A percentile compares a stretch with the other conserved stretches of the same genome.
phyloP scores from a whole-genome alignment of 2,888 invertebrate species.

The Pristionchus entomophagus region DNA sequence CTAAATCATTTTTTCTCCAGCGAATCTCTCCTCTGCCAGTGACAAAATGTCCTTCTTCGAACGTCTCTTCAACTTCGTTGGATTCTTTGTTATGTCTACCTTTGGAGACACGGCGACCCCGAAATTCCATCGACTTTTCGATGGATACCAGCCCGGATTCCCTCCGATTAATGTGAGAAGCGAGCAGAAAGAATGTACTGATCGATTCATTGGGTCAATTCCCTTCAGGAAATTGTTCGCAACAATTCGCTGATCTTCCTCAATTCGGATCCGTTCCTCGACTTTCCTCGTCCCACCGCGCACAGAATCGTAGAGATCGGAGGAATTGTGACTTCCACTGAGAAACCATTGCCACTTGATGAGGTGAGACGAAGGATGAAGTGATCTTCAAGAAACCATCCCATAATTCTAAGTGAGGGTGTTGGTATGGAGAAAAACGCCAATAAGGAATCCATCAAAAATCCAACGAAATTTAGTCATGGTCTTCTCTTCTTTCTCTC shows the following conservation, averaged over 20 bases:
- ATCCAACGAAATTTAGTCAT: background rate
- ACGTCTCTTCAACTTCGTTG: slow-evolving; percentile 25
- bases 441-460: background rate
- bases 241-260: slow-evolving; percentile 55
- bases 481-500: slow-evolving; percentile 17
- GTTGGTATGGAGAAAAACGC: too few species aligned
- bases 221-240: background rate
- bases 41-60: slow-evolving; percentile 33
- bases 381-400: too few species aligned
- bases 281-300: slow-evolving; percentile 74
- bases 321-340: slow-evolving; percentile 71
- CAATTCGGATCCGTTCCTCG: slow-evolving; percentile 75
- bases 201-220: too few species aligned
- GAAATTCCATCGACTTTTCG: slow-evolving; percentile 17
- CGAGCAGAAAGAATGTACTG: background rate
- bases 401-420: too few species aligned
- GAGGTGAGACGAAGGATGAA: too few species aligned
- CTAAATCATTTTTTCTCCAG: too few species aligned
- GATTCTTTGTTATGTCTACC: slow-evolving; percentile 21
- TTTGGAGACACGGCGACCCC: background rate
- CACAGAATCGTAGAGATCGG: slow-evolving; percentile 76
- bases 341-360: background rate
- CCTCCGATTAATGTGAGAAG: background rate
- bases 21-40: background rate
- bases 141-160: slow-evolving; percentile 30